Evolutionary conservation across 2,113 vertebrate species (phyloP), one percentile per base, ranked within the genome.

Genomic region (Campylomormyrus tamandua): DNA sequence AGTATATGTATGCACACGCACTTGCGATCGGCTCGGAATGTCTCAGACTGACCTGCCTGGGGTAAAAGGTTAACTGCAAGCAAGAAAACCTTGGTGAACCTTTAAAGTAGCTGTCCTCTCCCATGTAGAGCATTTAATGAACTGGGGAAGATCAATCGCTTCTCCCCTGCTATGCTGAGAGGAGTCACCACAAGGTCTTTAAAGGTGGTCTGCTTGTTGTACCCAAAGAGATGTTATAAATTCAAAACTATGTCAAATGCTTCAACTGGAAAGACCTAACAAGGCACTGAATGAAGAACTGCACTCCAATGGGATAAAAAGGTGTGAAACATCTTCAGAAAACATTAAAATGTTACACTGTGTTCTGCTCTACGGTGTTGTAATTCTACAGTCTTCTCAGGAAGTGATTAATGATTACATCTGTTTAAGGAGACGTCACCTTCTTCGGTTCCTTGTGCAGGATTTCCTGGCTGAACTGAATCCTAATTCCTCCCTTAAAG

Each of bases 21-120:
- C 80, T 84, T 15, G n/a, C 62, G 3, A 66, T 31, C n/a, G 74
- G 62, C 87, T 48, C 90, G 19, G 6, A 56, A 87, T 66, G 93
- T 95, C 95, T 95, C 93, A 94, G 94, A 93, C 92, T 87, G 50
- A 66, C 93, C 91, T 93, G 92, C 90, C 89, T 91, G 46, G 92
- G 93, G 94, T 94, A 93, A 94, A 88, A 93, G 95, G 91, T 91
- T 92, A 94, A 94, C 93, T 80, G 89, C 89, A 93, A 92, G 49
- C 90, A 87, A 91, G 93, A 94, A 90, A 93, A 93, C 48, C 87
- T 90, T 90, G 92, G 90, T 52, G 90, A 91, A 90, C 92, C 90
- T 91, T 11, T 74, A 70, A 58, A 84, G 92, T 95, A 96, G 93
- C 90, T 95, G 95, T 95, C 93, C 91, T 91, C 93, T 90, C 83